Evolutionary conservation across 2,113 vertebrate genomes (phyloP).

Genomic region (Urocitellus parryii): DNA sequence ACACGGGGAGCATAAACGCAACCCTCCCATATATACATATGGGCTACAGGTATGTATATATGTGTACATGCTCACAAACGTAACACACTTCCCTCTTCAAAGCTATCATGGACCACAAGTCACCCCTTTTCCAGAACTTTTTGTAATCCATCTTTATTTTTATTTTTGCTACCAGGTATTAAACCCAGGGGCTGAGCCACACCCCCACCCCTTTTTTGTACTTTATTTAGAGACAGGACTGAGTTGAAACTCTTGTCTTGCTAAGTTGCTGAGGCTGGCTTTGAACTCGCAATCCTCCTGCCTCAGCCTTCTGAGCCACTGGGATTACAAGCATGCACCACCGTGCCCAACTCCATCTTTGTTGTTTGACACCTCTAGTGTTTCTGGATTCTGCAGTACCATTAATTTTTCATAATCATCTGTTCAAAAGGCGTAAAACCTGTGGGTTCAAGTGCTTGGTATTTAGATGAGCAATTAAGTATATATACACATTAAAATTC

Average conservation of each 20-base stretch:
- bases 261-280: too few species aligned
- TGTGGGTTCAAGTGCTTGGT: conserved; percentile 43
- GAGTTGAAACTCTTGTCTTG: too few species aligned
- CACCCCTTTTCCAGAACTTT: conserved; percentile 41
- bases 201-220: too few species aligned
- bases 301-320: too few species aligned
- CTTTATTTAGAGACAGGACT: too few species aligned
- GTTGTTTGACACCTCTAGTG: conserved; percentile 19
- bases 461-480: conserved; percentile 34
- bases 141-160: conserved; percentile 24
- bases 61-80: not conserved
- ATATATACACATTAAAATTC: conserved; percentile 48
- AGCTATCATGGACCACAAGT: not conserved
- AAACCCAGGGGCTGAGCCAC: too few species aligned
- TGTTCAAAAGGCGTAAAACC: conserved; percentile 51
- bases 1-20: not conserved
- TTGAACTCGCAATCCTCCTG: too few species aligned
- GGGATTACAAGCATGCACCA: too few species aligned
- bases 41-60: not conserved
- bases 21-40: not conserved
- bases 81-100: not conserved
- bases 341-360: too few species aligned
- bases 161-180: not conserved
- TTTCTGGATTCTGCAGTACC: conserved; percentile 51
- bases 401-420: conserved; percentile 60